Conservation (phyloP, 2,888 invertebrate species). For the Heliconius aoede region DNA sequence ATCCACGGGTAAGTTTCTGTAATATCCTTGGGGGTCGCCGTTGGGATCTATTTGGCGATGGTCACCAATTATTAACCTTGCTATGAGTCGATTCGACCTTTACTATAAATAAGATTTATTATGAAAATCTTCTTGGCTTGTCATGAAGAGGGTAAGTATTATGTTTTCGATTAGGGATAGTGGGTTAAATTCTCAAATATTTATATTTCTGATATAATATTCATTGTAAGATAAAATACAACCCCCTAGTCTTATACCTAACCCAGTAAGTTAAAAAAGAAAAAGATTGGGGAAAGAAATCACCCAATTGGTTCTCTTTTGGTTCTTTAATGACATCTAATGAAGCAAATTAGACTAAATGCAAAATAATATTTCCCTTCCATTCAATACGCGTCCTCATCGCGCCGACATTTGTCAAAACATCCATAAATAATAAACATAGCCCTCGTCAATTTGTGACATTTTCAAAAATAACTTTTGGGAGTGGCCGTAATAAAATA, state of each 20-base stretch:
- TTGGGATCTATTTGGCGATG: constrained; percentile 64
- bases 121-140: not conserved
- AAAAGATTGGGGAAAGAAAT: too few relatives aligned
- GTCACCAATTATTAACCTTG: constrained; percentile 71
- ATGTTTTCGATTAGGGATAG: not conserved
- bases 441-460: constrained; percentile 40
- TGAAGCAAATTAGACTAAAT: not conserved
- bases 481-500: constrained; percentile 28
- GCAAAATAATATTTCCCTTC: not conserved
- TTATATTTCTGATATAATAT: not conserved
- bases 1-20: constrained; percentile 74
- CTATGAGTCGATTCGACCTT: constrained; percentile 57
- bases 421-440: constrained; percentile 34
- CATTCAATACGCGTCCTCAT: not conserved
- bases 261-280: too few relatives aligned
- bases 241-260: too few relatives aligned
- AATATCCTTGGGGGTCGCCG: constrained; percentile 73
- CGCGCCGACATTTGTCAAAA: constrained; percentile 21
- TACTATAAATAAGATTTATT: constrained; percentile 6
- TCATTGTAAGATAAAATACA: not conserved
- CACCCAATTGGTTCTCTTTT: too few relatives aligned
- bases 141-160: not conserved
- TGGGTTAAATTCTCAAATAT: not conserved
- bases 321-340: not conserved
- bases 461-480: constrained; percentile 34